Percentiles rank a stretch among this genome's conserved stretches.
phyloP scores from a whole-genome alignment of 2,888 invertebrate genomes.

The Cinara cedri region DNA sequence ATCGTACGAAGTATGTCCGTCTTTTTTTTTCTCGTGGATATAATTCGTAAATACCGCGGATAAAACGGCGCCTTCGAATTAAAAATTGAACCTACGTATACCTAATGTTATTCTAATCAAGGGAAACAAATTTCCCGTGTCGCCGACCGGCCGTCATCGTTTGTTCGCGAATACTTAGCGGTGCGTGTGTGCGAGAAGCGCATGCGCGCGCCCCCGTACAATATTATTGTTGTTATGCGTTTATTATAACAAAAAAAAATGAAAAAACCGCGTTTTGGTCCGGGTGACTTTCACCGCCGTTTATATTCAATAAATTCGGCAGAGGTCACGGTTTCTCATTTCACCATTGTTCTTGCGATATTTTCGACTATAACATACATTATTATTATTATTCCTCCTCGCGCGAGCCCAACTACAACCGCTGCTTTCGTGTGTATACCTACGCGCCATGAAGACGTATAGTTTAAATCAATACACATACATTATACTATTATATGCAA shows the following conservation, averaged over 20 bases:
- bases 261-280: conserved; percentile 31
- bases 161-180: conserved; percentile 23
- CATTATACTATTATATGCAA: too few species aligned
- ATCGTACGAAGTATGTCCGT: too few species aligned
- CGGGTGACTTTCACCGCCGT: conserved; percentile 50
- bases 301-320: conserved; percentile 46
- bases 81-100: too few species aligned
- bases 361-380: conserved; percentile 33
- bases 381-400: conserved; percentile 13
- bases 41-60: too few species aligned
- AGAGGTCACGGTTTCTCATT: conserved; percentile 56
- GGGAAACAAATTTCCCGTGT: conserved; percentile 33
- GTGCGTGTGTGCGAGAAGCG: neutral
- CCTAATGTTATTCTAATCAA: too few species aligned
- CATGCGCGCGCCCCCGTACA: neutral
- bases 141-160: conserved; percentile 16
- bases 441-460: too few species aligned
- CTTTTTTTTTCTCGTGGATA: too few species aligned
- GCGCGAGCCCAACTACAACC: neutral
- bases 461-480: too few species aligned
- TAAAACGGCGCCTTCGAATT: too few species aligned
- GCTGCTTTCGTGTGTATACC: neutral
- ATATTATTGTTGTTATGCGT: conserved; percentile 27
- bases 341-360: conserved; percentile 55
- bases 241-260: neutral